Evolutionary conservation across 2,797 vertebrate genomes (phyloP), one percentile per base, ranked within the genome.

Genomic region (Sebastolobus alascanus): DNA sequence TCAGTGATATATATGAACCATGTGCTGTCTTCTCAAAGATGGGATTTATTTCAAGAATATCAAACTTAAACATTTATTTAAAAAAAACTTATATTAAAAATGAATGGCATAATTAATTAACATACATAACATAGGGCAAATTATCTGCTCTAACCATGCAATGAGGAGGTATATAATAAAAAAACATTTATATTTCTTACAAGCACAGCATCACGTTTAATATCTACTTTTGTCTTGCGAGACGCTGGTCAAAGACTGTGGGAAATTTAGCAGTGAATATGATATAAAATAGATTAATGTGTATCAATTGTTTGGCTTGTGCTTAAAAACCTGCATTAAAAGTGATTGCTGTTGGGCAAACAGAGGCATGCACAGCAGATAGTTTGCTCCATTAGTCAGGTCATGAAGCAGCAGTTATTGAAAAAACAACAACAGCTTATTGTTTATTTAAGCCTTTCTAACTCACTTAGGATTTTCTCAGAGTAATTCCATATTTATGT

Each of bases 371-470:
- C 60, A 55, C 43, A 75, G 80, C 68, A 55, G 71, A 77, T 65
- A n/a, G 40, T 75, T 77, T 67, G 54, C 63, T 70, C 76, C 43
- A 81, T 85, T 85, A 84, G 69, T 64, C 35, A 37, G 55, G 63
- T 81, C 66, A 76, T 54, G 35, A 71, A 58, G 73, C 73, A 54
- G 58, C 79, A 73, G 40, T 83, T 78, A 77, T 35, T 84, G 60
- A n/a, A n/a, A n/a, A 86, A 86, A 79, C 31, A 66, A 63, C 65
- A 72, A 56, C 31, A 82, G 58, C 46, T 55, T 65, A 68, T 70
- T 77, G 74, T 71, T 85, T 75, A 84, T 85, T 91, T 87, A 74
- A 77, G 63, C 58, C 40, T 54, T 73, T 86, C 81, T 58, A 63
- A 78, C 46, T 86, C 59, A 40, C 64, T 84, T 52, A 73, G 77